Evolutionary conservation across 2,113 vertebrate genomes (phyloP).

Genomic region (Petaurus breviceps): DNA sequence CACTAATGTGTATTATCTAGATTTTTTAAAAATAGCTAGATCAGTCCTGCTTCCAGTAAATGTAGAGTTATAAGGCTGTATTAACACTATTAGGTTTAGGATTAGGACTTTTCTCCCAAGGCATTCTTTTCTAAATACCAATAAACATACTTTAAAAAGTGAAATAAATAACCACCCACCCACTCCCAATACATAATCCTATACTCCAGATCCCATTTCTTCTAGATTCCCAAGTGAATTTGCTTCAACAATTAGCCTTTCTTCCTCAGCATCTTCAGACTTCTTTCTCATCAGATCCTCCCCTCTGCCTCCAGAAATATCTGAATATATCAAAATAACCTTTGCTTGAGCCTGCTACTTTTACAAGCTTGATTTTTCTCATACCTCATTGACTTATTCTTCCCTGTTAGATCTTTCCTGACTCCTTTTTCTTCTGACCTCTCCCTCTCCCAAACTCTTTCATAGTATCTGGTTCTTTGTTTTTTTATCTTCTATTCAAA

Average conservation of each 20-base stretch:
- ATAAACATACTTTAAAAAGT: background rate
- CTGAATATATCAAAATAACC: background rate
- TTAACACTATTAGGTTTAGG: background rate
- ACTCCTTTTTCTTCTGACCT: background rate
- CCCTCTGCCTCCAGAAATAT: background rate
- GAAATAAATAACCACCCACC: background rate
- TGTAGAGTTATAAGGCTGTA: background rate
- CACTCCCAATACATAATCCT: background rate
- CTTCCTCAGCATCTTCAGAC: background rate
- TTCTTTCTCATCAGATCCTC: background rate
- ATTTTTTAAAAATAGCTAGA: background rate
- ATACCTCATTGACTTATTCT: background rate
- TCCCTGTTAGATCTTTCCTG: background rate
- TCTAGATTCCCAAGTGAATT: background rate
- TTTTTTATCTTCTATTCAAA: background rate
- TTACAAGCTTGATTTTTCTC: background rate
- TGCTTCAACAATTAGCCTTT: background rate
- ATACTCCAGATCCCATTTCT: background rate
- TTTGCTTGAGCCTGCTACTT: background rate
- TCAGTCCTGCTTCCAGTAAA: background rate
- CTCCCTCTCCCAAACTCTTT: background rate
- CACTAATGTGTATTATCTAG: no score
- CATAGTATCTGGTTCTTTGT: background rate
- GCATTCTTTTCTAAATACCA: background rate
- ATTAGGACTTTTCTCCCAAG: background rate